Evolutionary conservation across 2,113 vertebrate genomes (phyloP).

Genomic region (Glaucomys volans): DNA sequence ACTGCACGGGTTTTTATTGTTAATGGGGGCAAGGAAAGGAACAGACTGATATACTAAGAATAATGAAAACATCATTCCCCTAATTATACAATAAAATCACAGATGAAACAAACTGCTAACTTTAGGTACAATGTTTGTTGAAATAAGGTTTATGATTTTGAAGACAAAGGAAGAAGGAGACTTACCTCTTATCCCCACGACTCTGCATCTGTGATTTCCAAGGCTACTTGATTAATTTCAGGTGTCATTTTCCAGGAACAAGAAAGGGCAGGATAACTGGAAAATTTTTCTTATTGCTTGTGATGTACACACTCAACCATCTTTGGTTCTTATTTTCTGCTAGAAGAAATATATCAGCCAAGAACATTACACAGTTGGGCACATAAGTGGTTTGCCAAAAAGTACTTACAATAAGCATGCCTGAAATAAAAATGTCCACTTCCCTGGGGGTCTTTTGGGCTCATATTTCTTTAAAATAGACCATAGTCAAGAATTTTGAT

Average conservation of each 20-base stretch:
- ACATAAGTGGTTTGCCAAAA: neutral
- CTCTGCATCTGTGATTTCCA: neutral
- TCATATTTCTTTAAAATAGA: constrained; percentile 16
- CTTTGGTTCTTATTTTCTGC: neutral
- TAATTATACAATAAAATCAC: constrained; percentile 31
- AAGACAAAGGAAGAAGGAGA: constrained; percentile 46
- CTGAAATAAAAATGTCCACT: neutral
- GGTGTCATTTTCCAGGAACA: neutral
- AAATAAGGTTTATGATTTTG: constrained; percentile 7
- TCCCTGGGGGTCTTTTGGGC: neutral
- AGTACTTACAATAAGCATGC: neutral
- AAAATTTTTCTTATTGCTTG: neutral
- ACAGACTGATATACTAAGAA: constrained; percentile 28
- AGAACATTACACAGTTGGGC: neutral
- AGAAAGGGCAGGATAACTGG: neutral
- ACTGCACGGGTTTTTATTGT: constrained; percentile 84
- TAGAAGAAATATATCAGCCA: neutral
- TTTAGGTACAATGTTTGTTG: neutral
- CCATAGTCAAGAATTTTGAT: neutral
- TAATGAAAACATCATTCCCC: constrained; percentile 68
- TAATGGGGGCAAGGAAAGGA: constrained; percentile 78
- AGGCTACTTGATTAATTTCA: neutral
- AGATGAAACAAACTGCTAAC: constrained; percentile 48
- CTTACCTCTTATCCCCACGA: neutral
- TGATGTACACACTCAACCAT: neutral